These are phyloP conservation scores for Proteles cristata DNA, from an alignment of 2,113 vertebrate genomes.

Conservation along the genomic window DNA sequence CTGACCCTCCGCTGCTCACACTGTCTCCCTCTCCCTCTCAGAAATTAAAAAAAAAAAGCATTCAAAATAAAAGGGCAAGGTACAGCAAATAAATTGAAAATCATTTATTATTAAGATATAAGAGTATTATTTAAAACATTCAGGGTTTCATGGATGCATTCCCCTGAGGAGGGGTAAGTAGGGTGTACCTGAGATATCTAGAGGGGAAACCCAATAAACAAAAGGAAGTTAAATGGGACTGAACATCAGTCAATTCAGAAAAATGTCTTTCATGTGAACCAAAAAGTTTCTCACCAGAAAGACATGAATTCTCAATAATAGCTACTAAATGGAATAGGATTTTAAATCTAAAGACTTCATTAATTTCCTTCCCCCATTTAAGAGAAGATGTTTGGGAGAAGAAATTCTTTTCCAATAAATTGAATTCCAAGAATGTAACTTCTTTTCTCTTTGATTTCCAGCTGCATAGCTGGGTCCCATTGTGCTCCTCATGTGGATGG, in stretches of 20 bases:
- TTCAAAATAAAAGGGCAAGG: neutral
- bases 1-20: too few relatives aligned
- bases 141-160: neutral
- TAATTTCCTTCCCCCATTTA: neutral
- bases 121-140: neutral
- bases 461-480: neutral
- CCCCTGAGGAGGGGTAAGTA: neutral
- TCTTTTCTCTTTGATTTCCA: constrained; percentile 29
- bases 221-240: neutral
- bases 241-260: neutral
- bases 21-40: too few relatives aligned
- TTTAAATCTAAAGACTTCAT: neutral
- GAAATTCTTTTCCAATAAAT: neutral
- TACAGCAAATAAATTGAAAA: neutral
- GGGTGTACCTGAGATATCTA: neutral
- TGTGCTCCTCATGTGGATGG: neutral
- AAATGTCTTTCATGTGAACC: neutral
- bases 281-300: neutral
- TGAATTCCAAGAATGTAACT: neutral
- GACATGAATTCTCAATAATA: neutral
- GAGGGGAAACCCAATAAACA: neutral
- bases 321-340: neutral
- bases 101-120: neutral
- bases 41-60: too few relatives aligned
- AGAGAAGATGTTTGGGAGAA: neutral